Conservation (phyloP, 1,140 invertebrate species). For the Rhopalosiphum maidis region DNA sequence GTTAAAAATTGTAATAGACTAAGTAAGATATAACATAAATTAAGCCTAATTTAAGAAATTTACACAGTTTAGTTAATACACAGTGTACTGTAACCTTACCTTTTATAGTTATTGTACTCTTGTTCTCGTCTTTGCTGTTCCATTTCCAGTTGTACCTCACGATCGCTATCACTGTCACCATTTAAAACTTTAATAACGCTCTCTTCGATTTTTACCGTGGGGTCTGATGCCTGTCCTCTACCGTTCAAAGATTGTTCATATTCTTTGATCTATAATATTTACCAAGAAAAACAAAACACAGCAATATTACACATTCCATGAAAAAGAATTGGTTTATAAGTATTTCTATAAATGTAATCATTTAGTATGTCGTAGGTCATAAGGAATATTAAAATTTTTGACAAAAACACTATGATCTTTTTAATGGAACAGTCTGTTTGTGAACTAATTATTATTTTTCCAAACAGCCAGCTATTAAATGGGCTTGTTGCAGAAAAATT, state of each 20-base stretch:
- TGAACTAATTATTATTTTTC: too few species aligned
- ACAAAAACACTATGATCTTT: too few species aligned
- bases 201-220: constrained; percentile 46
- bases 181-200: constrained; percentile 44
- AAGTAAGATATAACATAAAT: neutral
- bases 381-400: too few species aligned
- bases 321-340: neutral
- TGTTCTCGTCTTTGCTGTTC: constrained; percentile 53
- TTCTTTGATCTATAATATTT: constrained; percentile 34
- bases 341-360: neutral
- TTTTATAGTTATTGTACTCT: constrained; percentile 54
- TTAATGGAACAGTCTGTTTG: too few species aligned
- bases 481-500: too few species aligned
- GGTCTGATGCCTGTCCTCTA: constrained; percentile 47
- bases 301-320: too few species aligned
- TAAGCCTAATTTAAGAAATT: neutral
- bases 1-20: too few species aligned
- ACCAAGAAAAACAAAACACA: neutral
- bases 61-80: neutral
- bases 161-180: constrained; percentile 27
- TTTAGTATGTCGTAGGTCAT: too few species aligned
- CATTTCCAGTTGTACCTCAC: constrained; percentile 43
- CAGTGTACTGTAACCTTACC: neutral
- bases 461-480: too few species aligned
- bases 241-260: constrained; percentile 43